Conservation (phyloP, 2,888 invertebrate genomes). For the Philonicus albiceps region DNA sequence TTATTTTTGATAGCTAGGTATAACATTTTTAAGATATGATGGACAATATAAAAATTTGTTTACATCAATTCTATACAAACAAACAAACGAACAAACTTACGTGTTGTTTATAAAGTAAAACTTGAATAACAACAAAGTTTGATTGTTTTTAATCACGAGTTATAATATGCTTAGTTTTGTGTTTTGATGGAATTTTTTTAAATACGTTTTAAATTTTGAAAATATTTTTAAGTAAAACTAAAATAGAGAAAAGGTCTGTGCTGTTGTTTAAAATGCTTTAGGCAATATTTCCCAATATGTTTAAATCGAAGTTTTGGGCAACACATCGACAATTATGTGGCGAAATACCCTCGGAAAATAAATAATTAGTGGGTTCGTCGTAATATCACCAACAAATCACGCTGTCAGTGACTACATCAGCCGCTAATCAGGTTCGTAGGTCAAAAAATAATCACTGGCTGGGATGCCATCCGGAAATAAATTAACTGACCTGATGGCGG, state of each 20-base stretch:
- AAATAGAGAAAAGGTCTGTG: neutral
- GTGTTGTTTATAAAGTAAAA: neutral
- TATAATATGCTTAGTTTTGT: too few species aligned
- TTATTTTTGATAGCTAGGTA: too few species aligned
- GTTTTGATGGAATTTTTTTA: neutral
- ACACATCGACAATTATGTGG: neutral
- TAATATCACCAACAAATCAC: slow-evolving; percentile 14
- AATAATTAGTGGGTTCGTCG: neutral
- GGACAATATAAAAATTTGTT: neutral
- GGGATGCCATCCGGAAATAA: slow-evolving; percentile 1
- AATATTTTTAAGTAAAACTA: neutral
- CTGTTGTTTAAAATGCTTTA: too few species aligned
- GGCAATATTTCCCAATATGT: too few species aligned
- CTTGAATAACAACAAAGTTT: too few species aligned
- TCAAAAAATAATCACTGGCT: slow-evolving; percentile 28
- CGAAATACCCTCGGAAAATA: neutral
- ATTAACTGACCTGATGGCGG: neutral
- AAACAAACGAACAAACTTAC: neutral
- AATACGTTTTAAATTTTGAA: neutral
- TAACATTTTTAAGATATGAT: neutral
- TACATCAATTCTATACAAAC: neutral
- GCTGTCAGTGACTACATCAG: neutral
- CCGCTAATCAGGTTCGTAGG: slow-evolving; percentile 28
- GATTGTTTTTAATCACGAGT: too few species aligned
- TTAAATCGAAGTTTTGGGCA: neutral